Conservation (phyloP, 2,113 vertebrate species). For the Brachyistius frenatus region DNA sequence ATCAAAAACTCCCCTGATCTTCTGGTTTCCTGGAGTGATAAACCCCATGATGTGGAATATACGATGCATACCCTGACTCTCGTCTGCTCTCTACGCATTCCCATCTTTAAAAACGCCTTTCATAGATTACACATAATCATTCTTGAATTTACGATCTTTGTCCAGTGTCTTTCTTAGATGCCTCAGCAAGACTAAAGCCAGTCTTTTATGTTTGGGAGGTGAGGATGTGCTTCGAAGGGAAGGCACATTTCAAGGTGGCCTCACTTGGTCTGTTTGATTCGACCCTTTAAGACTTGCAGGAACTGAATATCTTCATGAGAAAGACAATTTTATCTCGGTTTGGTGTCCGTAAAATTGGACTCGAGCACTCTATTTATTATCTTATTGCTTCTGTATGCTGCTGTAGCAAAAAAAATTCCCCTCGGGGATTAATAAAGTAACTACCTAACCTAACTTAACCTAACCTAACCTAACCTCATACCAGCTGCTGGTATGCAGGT, state of each 20-base stretch:
- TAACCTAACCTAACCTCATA: background rate
- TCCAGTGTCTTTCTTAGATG: background rate
- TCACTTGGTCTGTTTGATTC: background rate
- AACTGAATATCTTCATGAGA: background rate
- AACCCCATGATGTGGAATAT: background rate
- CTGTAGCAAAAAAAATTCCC: too few relatives aligned
- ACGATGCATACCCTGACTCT: background rate
- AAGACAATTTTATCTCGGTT: background rate
- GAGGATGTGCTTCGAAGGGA: background rate
- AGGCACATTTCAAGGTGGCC: slow-evolving; percentile 17
- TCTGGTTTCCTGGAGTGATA: background rate
- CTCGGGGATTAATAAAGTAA: too few relatives aligned
- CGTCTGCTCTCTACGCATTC: background rate
- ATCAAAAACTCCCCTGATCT: background rate
- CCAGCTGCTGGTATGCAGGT: background rate
- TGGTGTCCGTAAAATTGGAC: background rate
- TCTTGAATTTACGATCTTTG: background rate
- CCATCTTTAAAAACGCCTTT: background rate
- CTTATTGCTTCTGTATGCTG: too few relatives aligned
- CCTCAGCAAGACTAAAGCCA: too few relatives aligned
- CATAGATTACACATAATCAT: background rate
- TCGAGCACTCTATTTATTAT: background rate
- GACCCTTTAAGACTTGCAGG: background rate
- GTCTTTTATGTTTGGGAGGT: too few relatives aligned
- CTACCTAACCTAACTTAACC: too few relatives aligned